Evolutionary conservation across 1,140 invertebrate species (phyloP), one percentile per base, ranked within the genome.

Genomic region (Drosophila repleta): DNA sequence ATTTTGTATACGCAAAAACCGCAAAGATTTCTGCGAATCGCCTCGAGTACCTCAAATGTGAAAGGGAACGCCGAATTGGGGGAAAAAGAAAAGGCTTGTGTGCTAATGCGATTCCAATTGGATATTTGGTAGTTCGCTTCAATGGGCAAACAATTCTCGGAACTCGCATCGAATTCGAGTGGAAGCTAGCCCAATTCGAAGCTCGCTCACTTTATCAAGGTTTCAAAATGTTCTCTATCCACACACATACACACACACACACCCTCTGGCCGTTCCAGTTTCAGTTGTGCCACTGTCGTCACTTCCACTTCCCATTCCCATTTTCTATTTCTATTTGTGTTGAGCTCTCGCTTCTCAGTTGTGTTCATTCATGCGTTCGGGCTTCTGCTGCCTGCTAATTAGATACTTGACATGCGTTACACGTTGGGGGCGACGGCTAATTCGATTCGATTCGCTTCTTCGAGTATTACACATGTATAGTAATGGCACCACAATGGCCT

Each of bases 371-470:
- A 69, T 52, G 53, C 57, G 39, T 45, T 55, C 18, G 21, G n/a
- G 32, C 32, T 35, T 10, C 32, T 32, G 35, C 43, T 20, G 43
- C n/a, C 32, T 51, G 41, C 49, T 74, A 78, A 82, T 82, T 83
- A 67, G 75, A 46, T 41, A 71, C 56, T 83, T 37, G 37, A 37
- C 46, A 78, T 79, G 66, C 76, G 43, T 37, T 29, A 20, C 77
- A 66, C 70, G 64, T 29, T 15, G 37, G 17, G n/a, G 37, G 6
- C 21, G 20, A 15, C 53, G 15, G 17, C 58, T 37, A 46, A 43
- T 37, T 43, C 26, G 32, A 49, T 32, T 51, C 20, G n/a, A 11
- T 17, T 51, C 24, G 48, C 48, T 51, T 32, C 24, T 15, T 10
- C 10, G 17, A 1, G 15, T 26, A 20, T 32, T 32, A 20, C 32